Evolutionary conservation across 2,113 vertebrate species (phyloP).

Genomic region (Rhinogobius similis): DNA sequence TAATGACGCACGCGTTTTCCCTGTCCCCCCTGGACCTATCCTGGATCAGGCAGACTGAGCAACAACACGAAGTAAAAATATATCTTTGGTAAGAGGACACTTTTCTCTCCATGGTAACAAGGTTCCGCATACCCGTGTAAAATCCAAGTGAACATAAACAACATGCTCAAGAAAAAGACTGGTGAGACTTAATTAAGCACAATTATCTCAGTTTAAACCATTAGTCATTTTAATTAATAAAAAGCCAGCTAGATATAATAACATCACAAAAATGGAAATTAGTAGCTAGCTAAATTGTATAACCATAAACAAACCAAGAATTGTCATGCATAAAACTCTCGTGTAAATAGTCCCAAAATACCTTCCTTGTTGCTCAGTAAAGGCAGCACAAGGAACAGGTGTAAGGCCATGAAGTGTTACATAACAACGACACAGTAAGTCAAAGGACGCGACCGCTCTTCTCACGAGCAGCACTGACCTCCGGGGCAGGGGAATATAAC

Average conservation of each 20-base stretch:
- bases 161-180: slow-evolving; percentile 33
- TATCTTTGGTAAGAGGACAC: slow-evolving; percentile 62
- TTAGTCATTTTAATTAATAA: too few relatives aligned
- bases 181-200: not conserved
- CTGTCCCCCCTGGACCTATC: slow-evolving; percentile 3
- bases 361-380: slow-evolving; percentile 23
- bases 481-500: too few relatives aligned
- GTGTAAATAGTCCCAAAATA: slow-evolving; percentile 16
- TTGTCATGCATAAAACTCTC: not conserved
- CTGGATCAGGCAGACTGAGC: slow-evolving; percentile 24
- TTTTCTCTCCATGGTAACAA: slow-evolving; percentile 41
- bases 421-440: slow-evolving; percentile 15
- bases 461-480: not conserved
- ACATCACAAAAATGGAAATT: too few relatives aligned
- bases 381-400: slow-evolving; percentile 30
- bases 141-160: slow-evolving; percentile 33
- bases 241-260: not conserved
- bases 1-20: slow-evolving; percentile 18
- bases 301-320: not conserved
- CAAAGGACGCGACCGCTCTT: slow-evolving; percentile 19
- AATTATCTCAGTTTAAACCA: slow-evolving; percentile 15
- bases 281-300: not conserved
- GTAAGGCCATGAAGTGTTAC: slow-evolving; percentile 15
- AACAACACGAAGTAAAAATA: slow-evolving; percentile 73
- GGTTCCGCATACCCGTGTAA: slow-evolving; percentile 32